Conservation (phyloP, 1,140 invertebrate genomes). For the Paralvinella palmiformis region DNA sequence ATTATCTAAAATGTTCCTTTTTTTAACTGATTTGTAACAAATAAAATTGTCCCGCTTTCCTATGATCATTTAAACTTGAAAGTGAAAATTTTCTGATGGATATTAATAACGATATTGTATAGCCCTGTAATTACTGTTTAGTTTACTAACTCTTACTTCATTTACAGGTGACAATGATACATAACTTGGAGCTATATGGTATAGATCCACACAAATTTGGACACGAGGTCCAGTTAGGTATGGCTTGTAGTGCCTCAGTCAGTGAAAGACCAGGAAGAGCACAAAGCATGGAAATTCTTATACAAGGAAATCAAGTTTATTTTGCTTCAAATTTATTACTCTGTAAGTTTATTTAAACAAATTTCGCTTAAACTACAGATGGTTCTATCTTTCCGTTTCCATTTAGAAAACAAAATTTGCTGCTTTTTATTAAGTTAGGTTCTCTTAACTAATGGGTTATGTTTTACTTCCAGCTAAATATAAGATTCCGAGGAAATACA, state of each 20-base stretch:
- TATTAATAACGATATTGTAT: no score
- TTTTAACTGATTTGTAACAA: no score
- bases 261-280: conserved; percentile 63
- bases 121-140: no score
- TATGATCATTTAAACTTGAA: no score
- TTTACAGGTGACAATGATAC: conserved; percentile 74
- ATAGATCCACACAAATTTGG: conserved; percentile 73
- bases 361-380: not conserved
- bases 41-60: no score
- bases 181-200: conserved; percentile 78
- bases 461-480: conserved; percentile 39
- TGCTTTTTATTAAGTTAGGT: not conserved
- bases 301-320: conserved; percentile 85
- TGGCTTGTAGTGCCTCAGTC: conserved; percentile 78
- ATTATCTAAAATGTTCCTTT: no score
- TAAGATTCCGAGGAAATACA: conserved; percentile 41
- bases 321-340: conserved; percentile 68
- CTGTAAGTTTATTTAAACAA: conserved; percentile 48
- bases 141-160: no score
- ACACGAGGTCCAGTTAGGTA: conserved; percentile 72
- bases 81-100: no score
- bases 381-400: no score
- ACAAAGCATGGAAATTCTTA: conserved; percentile 66
- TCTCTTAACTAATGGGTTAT: not conserved
- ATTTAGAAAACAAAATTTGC: no score